These are phyloP conservation scores for Hozukius guyotensis DNA, from an alignment of 2,797 vertebrate genomes.

Conservation along the genomic window DNA sequence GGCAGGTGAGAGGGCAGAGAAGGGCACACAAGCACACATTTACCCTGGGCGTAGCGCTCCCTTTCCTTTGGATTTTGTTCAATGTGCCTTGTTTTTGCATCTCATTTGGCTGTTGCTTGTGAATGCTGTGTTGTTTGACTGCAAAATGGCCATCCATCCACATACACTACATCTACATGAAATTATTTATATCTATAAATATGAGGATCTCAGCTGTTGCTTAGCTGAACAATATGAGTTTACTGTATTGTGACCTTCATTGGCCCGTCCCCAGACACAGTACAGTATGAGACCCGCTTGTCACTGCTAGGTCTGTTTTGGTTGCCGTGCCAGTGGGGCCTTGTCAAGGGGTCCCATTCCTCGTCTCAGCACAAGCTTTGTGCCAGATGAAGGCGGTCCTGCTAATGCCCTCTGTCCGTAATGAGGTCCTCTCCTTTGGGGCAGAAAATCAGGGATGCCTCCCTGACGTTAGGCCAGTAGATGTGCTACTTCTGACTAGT, in stretches of 20 bases:
- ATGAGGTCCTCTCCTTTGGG: slow-evolving; percentile 49
- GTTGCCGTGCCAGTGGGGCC: slow-evolving; percentile 45
- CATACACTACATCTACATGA: too few species aligned
- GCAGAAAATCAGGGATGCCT: slow-evolving; percentile 33
- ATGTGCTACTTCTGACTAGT: neutral
- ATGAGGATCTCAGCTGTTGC: neutral
- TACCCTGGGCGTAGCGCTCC: neutral
- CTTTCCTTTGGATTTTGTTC: neutral
- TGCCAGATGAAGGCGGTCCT: slow-evolving; percentile 39
- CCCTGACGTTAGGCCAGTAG: neutral
- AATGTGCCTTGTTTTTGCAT: neutral
- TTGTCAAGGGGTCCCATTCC: slow-evolving; percentile 36
- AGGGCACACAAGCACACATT: neutral
- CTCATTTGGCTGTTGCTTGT: neutral
- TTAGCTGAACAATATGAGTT: neutral
- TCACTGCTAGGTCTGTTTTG: slow-evolving; percentile 31
- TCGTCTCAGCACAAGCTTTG: slow-evolving; percentile 52
- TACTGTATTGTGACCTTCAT: neutral
- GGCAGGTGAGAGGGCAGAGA: slow-evolving; percentile 85
- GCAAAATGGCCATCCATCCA: neutral
- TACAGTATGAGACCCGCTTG: slow-evolving; percentile 15
- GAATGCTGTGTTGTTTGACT: neutral
- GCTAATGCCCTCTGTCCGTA: slow-evolving; percentile 43
- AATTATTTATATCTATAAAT: neutral
- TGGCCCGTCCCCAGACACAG: slow-evolving; percentile 2